A percentile compares a stretch with the other conserved stretches of the same genome.
Conservation (phyloP, 2,888 invertebrate species). For the Branchellion lobata region DNA sequence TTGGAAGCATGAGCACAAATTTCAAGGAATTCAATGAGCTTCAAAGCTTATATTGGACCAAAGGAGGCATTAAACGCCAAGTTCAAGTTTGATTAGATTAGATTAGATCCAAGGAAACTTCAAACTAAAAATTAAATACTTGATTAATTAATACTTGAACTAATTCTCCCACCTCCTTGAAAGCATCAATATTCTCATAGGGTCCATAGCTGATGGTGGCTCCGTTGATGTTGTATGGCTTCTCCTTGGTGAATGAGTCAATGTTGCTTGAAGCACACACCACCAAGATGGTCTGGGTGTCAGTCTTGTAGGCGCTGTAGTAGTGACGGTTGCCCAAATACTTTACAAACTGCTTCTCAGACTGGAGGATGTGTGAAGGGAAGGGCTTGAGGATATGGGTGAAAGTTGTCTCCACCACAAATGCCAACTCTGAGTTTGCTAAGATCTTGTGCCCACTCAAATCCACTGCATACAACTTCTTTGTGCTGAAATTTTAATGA, state of each 20-base stretch:
- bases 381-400: conserved; percentile 78
- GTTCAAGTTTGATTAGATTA: too few relatives aligned
- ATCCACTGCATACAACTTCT: conserved; percentile 56
- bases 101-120: too few relatives aligned
- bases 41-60: too few relatives aligned
- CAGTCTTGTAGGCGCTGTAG: conserved; percentile 78
- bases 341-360: conserved; percentile 87
- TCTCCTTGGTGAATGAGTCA: conserved; percentile 64
- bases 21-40: too few relatives aligned
- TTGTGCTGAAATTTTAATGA: too few relatives aligned
- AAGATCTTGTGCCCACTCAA: conserved; percentile 55
- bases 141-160: too few relatives aligned
- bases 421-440: conserved; percentile 56
- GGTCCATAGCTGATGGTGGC: conserved; percentile 85
- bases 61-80: too few relatives aligned
- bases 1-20: too few relatives aligned
- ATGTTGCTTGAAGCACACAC: conserved; percentile 76
- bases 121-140: too few relatives aligned
- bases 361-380: conserved; percentile 84
- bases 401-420: conserved; percentile 67
- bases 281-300: conserved; percentile 79
- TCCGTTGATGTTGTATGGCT: conserved; percentile 69
- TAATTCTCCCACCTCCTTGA: conserved; percentile 62
- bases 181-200: conserved; percentile 73
- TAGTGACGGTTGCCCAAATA: conserved; percentile 81